Evolutionary conservation across 2,888 invertebrate species (phyloP).

Genomic region (Sarcophaga rosellei): DNA sequence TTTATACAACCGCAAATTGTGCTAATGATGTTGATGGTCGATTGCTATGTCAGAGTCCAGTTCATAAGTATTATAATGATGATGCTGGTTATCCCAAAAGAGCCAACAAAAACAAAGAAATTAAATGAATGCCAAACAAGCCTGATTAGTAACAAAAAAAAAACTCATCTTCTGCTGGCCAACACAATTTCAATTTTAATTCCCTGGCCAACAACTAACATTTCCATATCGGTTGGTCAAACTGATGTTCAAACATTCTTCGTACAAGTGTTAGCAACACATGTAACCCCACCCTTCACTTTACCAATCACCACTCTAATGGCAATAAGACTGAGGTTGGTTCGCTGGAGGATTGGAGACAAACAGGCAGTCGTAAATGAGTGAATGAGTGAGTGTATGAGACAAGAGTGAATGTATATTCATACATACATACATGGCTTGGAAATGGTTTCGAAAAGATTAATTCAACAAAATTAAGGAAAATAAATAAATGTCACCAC

Average conservation of each 20-base stretch:
- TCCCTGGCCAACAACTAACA: background rate
- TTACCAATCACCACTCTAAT: background rate
- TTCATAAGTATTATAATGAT: slow-evolving; percentile 27
- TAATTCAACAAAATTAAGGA: slow-evolving; percentile 82
- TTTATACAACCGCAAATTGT: slow-evolving; percentile 59
- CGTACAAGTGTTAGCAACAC: slow-evolving; percentile 50
- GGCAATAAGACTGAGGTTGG: background rate
- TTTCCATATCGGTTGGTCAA: background rate
- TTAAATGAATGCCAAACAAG: slow-evolving; percentile 49
- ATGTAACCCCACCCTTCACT: background rate
- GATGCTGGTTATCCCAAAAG: background rate
- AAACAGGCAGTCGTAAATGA: slow-evolving; percentile 2
- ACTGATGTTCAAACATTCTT: slow-evolving; percentile 39
- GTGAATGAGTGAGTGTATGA: background rate
- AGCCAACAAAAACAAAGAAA: background rate
- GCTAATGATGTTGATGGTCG: slow-evolving; percentile 59
- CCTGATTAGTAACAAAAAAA: slow-evolving; percentile 56
- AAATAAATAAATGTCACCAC: slow-evolving; percentile 82
- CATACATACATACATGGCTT: no score
- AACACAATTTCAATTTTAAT: slow-evolving; percentile 33
- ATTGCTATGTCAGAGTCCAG: background rate
- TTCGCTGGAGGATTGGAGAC: background rate
- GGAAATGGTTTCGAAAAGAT: slow-evolving; percentile 74
- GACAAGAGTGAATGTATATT: no score
- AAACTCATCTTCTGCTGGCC: background rate